Evolutionary conservation across 2,797 vertebrate genomes (phyloP), one percentile per base, ranked within the genome.

Genomic region (Urophycis tenuis): DNA sequence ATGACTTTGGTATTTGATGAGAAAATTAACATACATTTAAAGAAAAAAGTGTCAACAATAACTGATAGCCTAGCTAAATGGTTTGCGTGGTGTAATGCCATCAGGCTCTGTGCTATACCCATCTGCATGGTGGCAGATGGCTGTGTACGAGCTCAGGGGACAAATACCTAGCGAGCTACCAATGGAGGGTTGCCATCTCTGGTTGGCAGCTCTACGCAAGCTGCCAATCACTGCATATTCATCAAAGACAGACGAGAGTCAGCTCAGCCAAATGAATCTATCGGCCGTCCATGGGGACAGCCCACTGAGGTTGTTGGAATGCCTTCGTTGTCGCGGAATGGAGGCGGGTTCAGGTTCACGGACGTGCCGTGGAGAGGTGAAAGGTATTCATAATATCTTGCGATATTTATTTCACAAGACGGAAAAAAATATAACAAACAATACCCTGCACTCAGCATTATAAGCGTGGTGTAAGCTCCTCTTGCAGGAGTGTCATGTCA

Each of bases 201-300:
- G 22, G 39, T 45, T 78, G 64, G 67, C 73, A 72, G 67, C 77
- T 72, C 25, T 35, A 73, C 69, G 69, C 71, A 74, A 70, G 39
- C 79, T 74, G 79, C 75, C 72, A 80, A 70, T 76, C 78, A 77
- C n/a, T 34, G 49, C 35, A 35, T 45, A 49, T 25, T 45, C 71
- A 72, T 60, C 53, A 80, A 76, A 76, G 71, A 29, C 36, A 69
- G 60, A 67, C 60, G 60, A 67, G 60, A 29, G n/a, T 11, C 60
- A 4, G 60, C 9, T 0, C 60, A 11, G 60, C 60, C 60, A 64
- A 64, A 64, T 60, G 53, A n/a, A 19, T 60, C 53, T 25, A 60
- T 60, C 53, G 19, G 45, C 53, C 53, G 53, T 25, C n/a, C 53
- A 60, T 10, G n/a, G 53, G 53, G 53, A 60, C 4, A 25, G 9